Evolutionary conservation across 2,797 vertebrate species (phyloP).

Genomic region (Eulemur coronatus): DNA sequence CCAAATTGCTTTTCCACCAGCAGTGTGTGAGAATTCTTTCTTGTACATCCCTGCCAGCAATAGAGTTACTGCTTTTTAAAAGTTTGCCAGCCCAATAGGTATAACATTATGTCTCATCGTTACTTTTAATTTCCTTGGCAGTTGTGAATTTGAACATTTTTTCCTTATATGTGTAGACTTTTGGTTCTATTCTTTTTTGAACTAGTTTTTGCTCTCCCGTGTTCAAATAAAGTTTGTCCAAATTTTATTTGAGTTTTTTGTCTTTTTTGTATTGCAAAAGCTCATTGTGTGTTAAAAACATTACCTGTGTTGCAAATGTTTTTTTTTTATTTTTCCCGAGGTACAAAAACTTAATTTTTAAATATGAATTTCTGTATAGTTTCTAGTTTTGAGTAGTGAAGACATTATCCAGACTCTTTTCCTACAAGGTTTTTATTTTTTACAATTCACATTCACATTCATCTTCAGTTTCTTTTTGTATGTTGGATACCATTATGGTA

Average conservation of each 20-base stretch:
- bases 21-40: neutral
- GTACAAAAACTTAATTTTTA: neutral
- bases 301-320: neutral
- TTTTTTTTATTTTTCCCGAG: neutral
- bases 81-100: neutral
- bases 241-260: neutral
- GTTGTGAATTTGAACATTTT: neutral
- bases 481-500: neutral
- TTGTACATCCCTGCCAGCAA: neutral
- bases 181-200: neutral
- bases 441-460: neutral
- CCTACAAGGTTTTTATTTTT: neutral
- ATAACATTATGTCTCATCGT: neutral
- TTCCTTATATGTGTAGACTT: neutral
- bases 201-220: neutral
- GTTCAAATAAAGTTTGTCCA: neutral
- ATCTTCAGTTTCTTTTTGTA: neutral
- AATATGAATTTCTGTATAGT: neutral
- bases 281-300: neutral
- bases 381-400: neutral
- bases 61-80: neutral
- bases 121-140: slow-evolving; percentile 9
- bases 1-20: slow-evolving; percentile 11
- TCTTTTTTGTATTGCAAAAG: neutral
- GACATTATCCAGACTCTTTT: neutral